phyloP scores from a whole-genome alignment of 2,113 vertebrate genomes.

The Phaethornis superciliosus region DNA sequence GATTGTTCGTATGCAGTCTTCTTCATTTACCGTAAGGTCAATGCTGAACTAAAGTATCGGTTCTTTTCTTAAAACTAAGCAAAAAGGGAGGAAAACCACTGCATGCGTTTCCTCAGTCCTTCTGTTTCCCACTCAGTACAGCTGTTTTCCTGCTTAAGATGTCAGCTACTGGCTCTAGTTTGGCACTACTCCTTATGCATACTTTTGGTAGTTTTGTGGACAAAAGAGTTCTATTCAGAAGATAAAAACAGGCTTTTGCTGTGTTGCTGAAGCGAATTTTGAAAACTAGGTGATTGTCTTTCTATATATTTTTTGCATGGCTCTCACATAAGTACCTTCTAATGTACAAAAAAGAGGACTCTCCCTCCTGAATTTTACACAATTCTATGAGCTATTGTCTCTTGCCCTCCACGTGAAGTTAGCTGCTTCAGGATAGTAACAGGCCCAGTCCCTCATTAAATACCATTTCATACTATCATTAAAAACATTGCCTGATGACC shows the following conservation, averaged over 20 bases:
- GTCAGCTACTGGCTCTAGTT: neutral
- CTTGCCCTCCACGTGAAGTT: neutral
- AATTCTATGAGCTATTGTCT: neutral
- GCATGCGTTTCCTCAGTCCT: neutral
- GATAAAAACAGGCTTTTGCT: neutral
- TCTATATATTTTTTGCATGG: neutral
- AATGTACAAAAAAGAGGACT: neutral
- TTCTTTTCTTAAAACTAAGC: neutral
- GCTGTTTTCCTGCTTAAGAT: neutral
- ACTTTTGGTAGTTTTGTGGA: neutral
- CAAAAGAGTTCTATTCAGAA: neutral
- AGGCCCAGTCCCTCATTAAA: neutral
- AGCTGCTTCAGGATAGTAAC: neutral
- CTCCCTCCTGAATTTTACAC: neutral
- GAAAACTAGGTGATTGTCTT: neutral
- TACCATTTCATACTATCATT: neutral
- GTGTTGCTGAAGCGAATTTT: neutral
- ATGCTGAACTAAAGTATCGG: neutral
- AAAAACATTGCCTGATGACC: neutral
- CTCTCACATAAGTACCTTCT: neutral
- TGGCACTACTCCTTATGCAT: neutral
- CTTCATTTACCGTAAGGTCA: neutral
- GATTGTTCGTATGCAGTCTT: accelerated
- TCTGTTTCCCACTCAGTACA: neutral
- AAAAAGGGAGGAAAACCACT: neutral